These are phyloP conservation scores for Cydia strobilella DNA, from an alignment of 1,140 invertebrate genomes.

Conservation along the genomic window DNA sequence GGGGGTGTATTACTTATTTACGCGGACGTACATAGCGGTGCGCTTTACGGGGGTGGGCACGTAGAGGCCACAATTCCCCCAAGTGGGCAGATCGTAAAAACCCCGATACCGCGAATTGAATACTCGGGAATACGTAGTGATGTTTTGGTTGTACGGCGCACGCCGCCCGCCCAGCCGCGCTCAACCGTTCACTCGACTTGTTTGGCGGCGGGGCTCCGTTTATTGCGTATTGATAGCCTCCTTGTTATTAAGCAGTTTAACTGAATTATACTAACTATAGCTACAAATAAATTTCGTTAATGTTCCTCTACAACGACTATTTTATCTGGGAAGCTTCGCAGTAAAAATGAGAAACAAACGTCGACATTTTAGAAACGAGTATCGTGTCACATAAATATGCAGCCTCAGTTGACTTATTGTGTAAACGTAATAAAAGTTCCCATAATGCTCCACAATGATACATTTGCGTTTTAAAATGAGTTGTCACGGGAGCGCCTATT, in stretches of 20 bases:
- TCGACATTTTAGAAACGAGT: constrained; percentile 18
- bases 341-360: constrained; percentile 23
- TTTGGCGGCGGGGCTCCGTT: not conserved
- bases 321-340: constrained; percentile 14
- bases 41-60: constrained; percentile 53
- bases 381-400: constrained; percentile 31
- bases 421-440: constrained; percentile 28
- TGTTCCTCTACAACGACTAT: no score
- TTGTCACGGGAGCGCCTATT: constrained; percentile 12
- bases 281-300: constrained; percentile 30
- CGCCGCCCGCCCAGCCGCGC: constrained; percentile 50
- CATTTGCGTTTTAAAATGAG: constrained; percentile 26
- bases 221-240: constrained; percentile 21
- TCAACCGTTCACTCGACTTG: not conserved
- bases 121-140: constrained; percentile 38
- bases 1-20: constrained; percentile 65
- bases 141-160: constrained; percentile 35
- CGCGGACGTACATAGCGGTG: constrained; percentile 54
- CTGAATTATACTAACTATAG: constrained; percentile 12
- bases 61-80: constrained; percentile 69
- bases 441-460: constrained; percentile 25
- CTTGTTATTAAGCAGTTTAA: constrained; percentile 5
- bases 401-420: constrained; percentile 23
- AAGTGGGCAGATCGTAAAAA: constrained; percentile 68
- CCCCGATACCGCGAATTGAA: constrained; percentile 73